These are phyloP conservation scores for Cerceris ruficornis DNA, from an alignment of 2,888 invertebrate genomes.

Conservation along the genomic window DNA sequence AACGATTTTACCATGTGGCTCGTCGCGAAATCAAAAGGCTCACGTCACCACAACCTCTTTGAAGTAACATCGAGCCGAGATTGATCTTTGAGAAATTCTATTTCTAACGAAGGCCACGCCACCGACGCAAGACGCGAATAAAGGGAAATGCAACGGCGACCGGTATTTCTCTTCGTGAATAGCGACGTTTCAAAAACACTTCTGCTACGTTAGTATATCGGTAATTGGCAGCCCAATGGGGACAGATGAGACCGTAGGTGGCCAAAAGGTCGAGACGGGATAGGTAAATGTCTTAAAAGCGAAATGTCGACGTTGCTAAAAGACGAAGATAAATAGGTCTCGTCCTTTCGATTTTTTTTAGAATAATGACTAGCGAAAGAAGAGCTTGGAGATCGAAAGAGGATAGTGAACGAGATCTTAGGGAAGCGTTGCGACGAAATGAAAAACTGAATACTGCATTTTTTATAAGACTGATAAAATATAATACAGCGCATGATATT, in stretches of 20 bases:
- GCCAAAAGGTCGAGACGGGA: constrained; percentile 54
- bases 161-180: constrained; percentile 35
- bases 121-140: constrained; percentile 21
- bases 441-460: no score
- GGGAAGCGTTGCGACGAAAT: neutral
- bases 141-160: constrained; percentile 11
- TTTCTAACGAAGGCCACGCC: constrained; percentile 52
- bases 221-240: constrained; percentile 60
- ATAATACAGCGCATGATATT: no score
- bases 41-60: constrained; percentile 38
- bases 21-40: constrained; percentile 45
- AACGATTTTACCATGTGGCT: constrained; percentile 16
- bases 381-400: constrained; percentile 9
- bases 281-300: constrained; percentile 47
- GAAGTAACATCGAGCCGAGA: constrained; percentile 44
- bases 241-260: constrained; percentile 52
- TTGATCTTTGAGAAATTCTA: constrained; percentile 55
- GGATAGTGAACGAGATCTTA: neutral
- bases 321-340: constrained; percentile 45
- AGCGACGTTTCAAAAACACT: constrained; percentile 51
- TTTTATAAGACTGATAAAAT: no score
- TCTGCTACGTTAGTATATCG: constrained; percentile 31
- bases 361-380: neutral
- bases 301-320: constrained; percentile 25
- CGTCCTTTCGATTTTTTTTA: constrained; percentile 5